Evolutionary conservation across 23 tunicate genomes (phyloP).

Genomic region (Styela plicata): DNA sequence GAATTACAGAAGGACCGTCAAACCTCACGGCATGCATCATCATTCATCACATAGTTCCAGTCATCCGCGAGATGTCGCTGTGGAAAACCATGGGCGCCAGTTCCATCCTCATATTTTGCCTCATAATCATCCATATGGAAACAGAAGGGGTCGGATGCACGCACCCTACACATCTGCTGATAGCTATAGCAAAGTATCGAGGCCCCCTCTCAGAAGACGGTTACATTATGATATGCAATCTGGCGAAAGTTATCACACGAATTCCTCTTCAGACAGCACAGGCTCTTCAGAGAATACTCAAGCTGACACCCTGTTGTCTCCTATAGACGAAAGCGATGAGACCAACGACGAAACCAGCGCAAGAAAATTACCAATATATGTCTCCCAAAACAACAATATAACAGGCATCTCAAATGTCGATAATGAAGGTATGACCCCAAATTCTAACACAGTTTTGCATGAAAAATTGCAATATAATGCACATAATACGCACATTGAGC

Average conservation of each 20-base stretch:
- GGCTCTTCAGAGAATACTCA: too few species aligned
- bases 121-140: slow-evolving; percentile 18
- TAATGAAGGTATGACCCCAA: too few species aligned
- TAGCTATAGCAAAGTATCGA: background rate
- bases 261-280: background rate
- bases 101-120: background rate
- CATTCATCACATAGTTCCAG: background rate
- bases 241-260: background rate
- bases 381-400: too few species aligned
- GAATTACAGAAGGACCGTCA: slow-evolving; percentile 1
- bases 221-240: background rate
- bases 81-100: background rate
- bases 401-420: too few species aligned
- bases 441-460: too few species aligned
- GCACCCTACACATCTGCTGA: slow-evolving; percentile 26
- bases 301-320: slow-evolving; percentile 22
- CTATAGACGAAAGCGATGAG: slow-evolving; percentile 24
- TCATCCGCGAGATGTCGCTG: background rate
- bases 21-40: background rate
- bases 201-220: slow-evolving; percentile 10
- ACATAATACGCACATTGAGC: too few species aligned
- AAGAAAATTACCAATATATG: too few species aligned
- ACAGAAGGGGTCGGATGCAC: background rate
- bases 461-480: too few species aligned
- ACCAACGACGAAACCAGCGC: background rate